phyloP scores from a whole-genome alignment of 37 sponge, comb jelly and placozoan genomes.

The Petrosia ficiformis region DNA sequence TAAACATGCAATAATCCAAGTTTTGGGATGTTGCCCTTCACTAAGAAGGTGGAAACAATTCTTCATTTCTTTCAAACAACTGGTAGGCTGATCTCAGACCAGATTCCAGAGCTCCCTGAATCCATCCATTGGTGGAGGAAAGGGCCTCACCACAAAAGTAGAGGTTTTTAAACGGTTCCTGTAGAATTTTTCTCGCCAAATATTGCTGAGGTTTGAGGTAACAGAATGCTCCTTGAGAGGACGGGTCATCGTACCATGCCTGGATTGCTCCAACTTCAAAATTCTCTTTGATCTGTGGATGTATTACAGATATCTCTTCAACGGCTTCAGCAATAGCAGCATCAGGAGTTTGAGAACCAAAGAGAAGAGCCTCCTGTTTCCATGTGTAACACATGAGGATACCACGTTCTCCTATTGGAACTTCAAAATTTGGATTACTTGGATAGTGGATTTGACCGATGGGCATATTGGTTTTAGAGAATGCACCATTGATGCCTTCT shows the following conservation, averaged over 20 bases:
- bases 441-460: slow-evolving; percentile 52
- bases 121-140: slow-evolving; percentile 62
- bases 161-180: not conserved
- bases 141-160: slow-evolving; percentile 73
- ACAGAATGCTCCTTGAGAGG: slow-evolving; percentile 36
- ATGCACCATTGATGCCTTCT: slow-evolving; percentile 38
- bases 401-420: slow-evolving; percentile 29
- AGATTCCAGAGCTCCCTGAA: slow-evolving; percentile 72
- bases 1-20: too few relatives aligned
- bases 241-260: slow-evolving; percentile 34
- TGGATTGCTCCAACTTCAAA: slow-evolving; percentile 43
- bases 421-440: slow-evolving; percentile 8
- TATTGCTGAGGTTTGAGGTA: slow-evolving; percentile 21
- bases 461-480: slow-evolving; percentile 33
- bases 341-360: slow-evolving; percentile 23
- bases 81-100: slow-evolving; percentile 63
- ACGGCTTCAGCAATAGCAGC: slow-evolving; percentile 29
- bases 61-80: slow-evolving; percentile 53
- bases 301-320: slow-evolving; percentile 19
- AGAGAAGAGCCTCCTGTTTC: slow-evolving; percentile 40
- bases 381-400: slow-evolving; percentile 47
- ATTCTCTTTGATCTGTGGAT: slow-evolving; percentile 34
- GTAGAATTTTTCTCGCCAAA: not conserved
- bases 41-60: not conserved
- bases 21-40: too few relatives aligned